Conservation (phyloP, 2,797 vertebrate genomes). For the Neomorphus geoffroyi region DNA sequence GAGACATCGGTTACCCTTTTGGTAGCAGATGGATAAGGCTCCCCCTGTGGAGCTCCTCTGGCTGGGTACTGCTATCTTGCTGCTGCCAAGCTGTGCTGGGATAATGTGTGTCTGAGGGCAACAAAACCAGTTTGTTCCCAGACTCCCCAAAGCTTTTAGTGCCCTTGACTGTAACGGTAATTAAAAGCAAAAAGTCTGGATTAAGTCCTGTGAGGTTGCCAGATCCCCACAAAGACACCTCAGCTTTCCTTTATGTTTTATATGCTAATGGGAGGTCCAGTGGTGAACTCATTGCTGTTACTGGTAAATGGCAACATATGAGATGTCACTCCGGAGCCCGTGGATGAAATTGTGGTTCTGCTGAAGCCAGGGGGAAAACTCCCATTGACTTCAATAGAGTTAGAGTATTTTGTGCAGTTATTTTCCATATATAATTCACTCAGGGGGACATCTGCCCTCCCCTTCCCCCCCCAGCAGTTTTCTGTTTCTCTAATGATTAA, state of each 20-base stretch:
- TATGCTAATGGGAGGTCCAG: not conserved
- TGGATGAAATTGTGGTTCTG: not conserved
- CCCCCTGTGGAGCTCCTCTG: accelerated
- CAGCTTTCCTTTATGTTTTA: constrained; percentile 33
- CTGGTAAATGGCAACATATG: not conserved
- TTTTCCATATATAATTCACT: constrained; percentile 26
- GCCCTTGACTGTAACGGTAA: constrained; percentile 31
- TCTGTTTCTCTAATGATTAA: constrained; percentile 2
- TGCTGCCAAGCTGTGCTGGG: not conserved
- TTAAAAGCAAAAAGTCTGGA: constrained; percentile 61
- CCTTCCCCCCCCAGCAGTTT: not conserved
- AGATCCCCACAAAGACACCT: constrained; percentile 34
- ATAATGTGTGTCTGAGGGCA: constrained; percentile 27
- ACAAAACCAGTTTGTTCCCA: constrained; percentile 42
- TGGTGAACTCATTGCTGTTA: constrained; percentile 18
- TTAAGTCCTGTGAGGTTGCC: constrained; percentile 12
- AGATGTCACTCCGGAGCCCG: not conserved
- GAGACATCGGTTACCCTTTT: not conserved
- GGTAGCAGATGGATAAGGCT: not conserved
- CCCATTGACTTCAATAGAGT: not conserved
- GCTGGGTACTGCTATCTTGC: accelerated
- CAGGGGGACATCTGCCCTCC: accelerated
- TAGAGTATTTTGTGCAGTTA: not conserved
- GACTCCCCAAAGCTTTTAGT: constrained; percentile 21
- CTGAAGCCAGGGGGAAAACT: not conserved